These are phyloP conservation scores for Empidonax traillii DNA, from an alignment of 2,113 vertebrate genomes.

Conservation along the genomic window DNA sequence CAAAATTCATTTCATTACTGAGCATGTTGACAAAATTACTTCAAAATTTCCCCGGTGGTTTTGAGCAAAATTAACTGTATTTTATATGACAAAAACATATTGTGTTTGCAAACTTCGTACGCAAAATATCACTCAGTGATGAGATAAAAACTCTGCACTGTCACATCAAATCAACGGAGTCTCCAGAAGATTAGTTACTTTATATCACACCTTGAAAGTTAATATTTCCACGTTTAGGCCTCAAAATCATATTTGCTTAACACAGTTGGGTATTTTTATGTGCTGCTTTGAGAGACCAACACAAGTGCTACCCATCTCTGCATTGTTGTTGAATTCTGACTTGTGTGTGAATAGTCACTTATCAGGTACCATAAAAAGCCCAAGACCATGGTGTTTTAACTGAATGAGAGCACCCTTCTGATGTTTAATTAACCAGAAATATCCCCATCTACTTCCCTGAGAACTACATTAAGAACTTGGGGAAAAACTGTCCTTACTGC, in stretches of 20 bases:
- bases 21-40: slow-evolving; percentile 47
- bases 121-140: slow-evolving; percentile 16
- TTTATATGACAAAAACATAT: slow-evolving; percentile 44
- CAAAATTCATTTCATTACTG: slow-evolving; percentile 43
- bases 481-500: background rate
- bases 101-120: slow-evolving; percentile 19
- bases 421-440: background rate
- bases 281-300: background rate
- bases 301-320: background rate
- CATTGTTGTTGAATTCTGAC: background rate
- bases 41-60: slow-evolving; percentile 33
- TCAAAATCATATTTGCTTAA: background rate
- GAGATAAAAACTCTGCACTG: slow-evolving; percentile 3
- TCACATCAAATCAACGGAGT: background rate
- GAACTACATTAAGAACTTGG: background rate
- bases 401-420: background rate
- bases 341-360: background rate
- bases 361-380: background rate
- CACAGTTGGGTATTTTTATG: background rate
- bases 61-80: slow-evolving; percentile 50
- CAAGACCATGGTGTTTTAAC: background rate
- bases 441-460: background rate
- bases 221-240: background rate
- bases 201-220: background rate
- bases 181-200: background rate